Percentiles rank a stretch among this genome's conserved stretches.
phyloP scores from a whole-genome alignment of 2,888 invertebrate species.

The Piscicola geometra region DNA sequence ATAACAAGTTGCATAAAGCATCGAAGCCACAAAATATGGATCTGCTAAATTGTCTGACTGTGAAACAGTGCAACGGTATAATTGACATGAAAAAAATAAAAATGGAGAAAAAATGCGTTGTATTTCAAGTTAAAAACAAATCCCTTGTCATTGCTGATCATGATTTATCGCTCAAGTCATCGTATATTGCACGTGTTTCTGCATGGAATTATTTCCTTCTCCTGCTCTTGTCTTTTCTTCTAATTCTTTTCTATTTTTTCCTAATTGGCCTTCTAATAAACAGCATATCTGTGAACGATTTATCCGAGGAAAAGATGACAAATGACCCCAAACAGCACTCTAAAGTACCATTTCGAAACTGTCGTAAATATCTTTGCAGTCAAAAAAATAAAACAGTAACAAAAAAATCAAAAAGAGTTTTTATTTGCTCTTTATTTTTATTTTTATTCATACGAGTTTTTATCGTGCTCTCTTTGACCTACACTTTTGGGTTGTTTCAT shows the following conservation, averaged over 20 bases:
- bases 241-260: neutral
- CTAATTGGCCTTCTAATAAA: neutral
- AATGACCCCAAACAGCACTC: neutral
- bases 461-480: slow-evolving; percentile 20
- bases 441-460: slow-evolving; percentile 31
- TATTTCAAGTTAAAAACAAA: neutral
- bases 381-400: neutral
- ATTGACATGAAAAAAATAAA: too few relatives aligned
- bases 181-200: neutral
- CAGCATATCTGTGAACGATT: neutral
- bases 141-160: slow-evolving; percentile 1
- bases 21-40: too few relatives aligned
- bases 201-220: neutral
- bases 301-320: neutral
- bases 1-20: too few relatives aligned
- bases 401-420: neutral
- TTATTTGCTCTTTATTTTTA: slow-evolving; percentile 10
- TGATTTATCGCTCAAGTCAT: neutral
- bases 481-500: slow-evolving; percentile 18
- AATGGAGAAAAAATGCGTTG: too few relatives aligned
- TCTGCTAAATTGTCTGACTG: too few relatives aligned
- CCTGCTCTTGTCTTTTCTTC: neutral
- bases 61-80: too few relatives aligned
- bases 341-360: neutral
- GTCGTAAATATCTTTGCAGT: neutral